Percentiles rank a stretch among this genome's conserved stretches.
Evolutionary conservation across 2,113 vertebrate species (phyloP).

Genomic region (Oncorhynchus nerka): DNA sequence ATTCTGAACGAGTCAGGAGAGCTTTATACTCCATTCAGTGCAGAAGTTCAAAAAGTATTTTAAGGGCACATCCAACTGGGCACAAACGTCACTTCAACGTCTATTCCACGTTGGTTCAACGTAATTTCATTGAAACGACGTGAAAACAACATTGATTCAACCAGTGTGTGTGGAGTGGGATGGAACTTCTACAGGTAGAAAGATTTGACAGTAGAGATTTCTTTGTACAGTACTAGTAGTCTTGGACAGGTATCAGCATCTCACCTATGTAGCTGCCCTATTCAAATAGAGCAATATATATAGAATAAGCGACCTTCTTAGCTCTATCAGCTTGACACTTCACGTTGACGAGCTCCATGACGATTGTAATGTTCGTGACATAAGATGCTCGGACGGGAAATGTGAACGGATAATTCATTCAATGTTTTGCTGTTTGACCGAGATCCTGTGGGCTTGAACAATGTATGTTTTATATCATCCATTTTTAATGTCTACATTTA

Average conservation of each 20-base stretch:
- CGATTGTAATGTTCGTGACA: constrained; percentile 16
- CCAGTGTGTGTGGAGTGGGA: too few relatives aligned
- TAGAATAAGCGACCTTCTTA: not conserved
- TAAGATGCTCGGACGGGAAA: constrained; percentile 4
- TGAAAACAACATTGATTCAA: too few relatives aligned
- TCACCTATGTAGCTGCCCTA: not conserved
- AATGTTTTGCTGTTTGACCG: constrained; percentile 18
- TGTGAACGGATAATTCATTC: constrained; percentile 19
- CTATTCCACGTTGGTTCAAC: too few relatives aligned
- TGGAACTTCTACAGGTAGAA: not conserved
- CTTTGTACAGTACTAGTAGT: too few relatives aligned
- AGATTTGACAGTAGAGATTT: not conserved
- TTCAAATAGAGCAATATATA: not conserved
- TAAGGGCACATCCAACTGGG: constrained; percentile 7
- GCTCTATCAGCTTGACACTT: not conserved
- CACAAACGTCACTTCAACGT: not conserved
- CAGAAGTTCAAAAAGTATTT: constrained; percentile 40
- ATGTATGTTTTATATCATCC: constrained; percentile 16
- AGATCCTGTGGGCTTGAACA: not conserved
- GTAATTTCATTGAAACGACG: too few relatives aligned
- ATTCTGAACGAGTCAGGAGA: constrained; percentile 31
- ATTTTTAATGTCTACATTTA: constrained; percentile 12
- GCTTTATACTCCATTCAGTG: constrained; percentile 42
- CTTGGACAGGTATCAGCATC: too few relatives aligned
- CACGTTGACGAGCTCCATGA: not conserved